These are phyloP conservation scores for Todus mexicanus DNA, from an alignment of 2,797 vertebrate species.

Conservation along the genomic window DNA sequence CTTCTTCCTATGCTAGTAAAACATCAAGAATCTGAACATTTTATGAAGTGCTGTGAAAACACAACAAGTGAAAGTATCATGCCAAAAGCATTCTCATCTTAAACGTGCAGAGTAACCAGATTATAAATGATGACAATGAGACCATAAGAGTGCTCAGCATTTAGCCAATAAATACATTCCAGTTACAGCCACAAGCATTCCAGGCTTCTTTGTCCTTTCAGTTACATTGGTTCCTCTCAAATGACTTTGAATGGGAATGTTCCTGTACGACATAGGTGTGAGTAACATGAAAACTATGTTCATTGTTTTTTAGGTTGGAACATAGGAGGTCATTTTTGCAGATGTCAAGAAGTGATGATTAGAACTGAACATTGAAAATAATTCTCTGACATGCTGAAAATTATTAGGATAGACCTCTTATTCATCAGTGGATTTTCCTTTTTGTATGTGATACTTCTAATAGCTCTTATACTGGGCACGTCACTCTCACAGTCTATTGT, in stretches of 20 bases:
- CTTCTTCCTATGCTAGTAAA: neutral
- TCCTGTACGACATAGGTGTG: neutral
- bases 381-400: neutral
- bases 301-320: neutral
- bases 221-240: neutral
- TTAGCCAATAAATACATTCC: neutral
- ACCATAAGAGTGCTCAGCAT: neutral
- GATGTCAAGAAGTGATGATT: neutral
- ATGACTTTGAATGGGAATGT: neutral
- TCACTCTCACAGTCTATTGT: slow-evolving; percentile 19
- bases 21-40: neutral
- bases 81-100: neutral
- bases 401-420: neutral
- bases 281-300: neutral
- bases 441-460: neutral
- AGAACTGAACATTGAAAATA: neutral
- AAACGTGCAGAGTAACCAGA: neutral
- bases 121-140: neutral
- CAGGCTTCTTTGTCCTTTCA: neutral
- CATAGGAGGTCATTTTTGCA: neutral
- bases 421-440: neutral
- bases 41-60: neutral
- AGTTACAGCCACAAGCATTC: neutral
- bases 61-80: neutral
- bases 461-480: neutral